Evolutionary conservation across 2,797 vertebrate species (phyloP).

Genomic region (Lacerta bilineata): DNA sequence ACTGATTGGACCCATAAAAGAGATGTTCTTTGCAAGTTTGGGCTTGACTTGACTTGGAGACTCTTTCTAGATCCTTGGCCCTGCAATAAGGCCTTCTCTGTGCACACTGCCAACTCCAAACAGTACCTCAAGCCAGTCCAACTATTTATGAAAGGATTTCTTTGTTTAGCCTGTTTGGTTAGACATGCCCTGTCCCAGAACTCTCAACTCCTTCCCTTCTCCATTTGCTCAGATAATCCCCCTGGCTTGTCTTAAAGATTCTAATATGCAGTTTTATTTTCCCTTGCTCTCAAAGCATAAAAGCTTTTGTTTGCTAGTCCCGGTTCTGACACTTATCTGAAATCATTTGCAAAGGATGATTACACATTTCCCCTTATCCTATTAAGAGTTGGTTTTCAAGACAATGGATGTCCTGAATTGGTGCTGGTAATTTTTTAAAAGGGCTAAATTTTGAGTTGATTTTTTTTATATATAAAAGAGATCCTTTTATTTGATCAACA

Average conservation of each 20-base stretch:
- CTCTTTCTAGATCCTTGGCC: conserved; percentile 54
- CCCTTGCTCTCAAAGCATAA: not conserved
- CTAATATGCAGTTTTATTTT: not conserved
- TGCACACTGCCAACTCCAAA: conserved; percentile 60
- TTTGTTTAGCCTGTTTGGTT: conserved; percentile 52
- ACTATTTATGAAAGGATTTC: conserved; percentile 48
- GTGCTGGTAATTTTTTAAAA: not conserved
- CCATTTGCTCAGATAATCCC: not conserved
- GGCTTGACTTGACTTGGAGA: conserved; percentile 36
- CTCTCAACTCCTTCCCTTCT: conserved; percentile 51
- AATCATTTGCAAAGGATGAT: not conserved
- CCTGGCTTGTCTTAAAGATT: conserved; percentile 7
- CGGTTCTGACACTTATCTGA: not conserved
- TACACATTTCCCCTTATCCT: not conserved
- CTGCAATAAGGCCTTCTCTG: conserved; percentile 57
- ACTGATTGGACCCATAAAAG: not conserved
- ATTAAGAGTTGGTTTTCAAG: not conserved
- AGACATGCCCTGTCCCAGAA: conserved; percentile 16
- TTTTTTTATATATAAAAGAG: not conserved
- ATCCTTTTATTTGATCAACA: too few relatives aligned
- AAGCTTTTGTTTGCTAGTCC: not conserved
- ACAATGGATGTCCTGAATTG: not conserved
- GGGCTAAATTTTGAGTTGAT: not conserved
- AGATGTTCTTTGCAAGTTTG: not conserved
- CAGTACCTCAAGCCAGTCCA: conserved; percentile 39